Percentiles rank a stretch among this genome's conserved stretches.
Conservation (phyloP, 1,140 invertebrate genomes). For the Drosophila setifemur region DNA sequence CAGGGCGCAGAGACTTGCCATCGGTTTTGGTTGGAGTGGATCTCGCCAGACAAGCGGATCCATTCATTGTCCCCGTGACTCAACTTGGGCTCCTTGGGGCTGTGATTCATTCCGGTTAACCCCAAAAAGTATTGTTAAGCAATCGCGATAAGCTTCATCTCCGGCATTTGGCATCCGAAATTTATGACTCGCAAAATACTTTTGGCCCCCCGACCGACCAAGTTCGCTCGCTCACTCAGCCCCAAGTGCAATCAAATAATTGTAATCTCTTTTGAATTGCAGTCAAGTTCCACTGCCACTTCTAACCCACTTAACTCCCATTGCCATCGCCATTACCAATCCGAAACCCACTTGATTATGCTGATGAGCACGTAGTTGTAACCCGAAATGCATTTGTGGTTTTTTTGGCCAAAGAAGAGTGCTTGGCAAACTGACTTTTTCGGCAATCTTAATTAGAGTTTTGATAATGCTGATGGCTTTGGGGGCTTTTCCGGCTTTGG, state of each 20-base stretch:
- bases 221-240: constrained; percentile 9
- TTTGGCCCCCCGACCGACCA: constrained; percentile 26
- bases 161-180: constrained; percentile 53
- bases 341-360: constrained; percentile 68
- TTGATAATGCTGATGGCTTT: constrained; percentile 45
- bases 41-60: constrained; percentile 29
- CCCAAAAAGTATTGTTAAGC: constrained; percentile 44
- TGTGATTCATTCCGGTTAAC: constrained; percentile 32
- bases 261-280: constrained; percentile 75
- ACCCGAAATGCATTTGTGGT: constrained; percentile 64
- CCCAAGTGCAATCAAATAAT: constrained; percentile 71
- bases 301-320: not conserved
- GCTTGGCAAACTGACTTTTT: constrained; percentile 69
- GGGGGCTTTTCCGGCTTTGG: constrained; percentile 39
- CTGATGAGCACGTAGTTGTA: constrained; percentile 70
- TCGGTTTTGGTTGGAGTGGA: constrained; percentile 34
- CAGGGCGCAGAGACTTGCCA: constrained; percentile 35
- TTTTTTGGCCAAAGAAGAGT: constrained; percentile 47
- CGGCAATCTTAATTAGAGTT: constrained; percentile 65
- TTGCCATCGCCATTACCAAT: no score
- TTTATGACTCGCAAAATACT: constrained; percentile 66
- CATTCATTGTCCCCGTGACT: constrained; percentile 46
- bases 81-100: constrained; percentile 20
- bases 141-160: constrained; percentile 64
- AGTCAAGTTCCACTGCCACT: constrained; percentile 51